A percentile compares a stretch with the other conserved stretches of the same genome.
These are phyloP conservation scores for Acanthosoma haemorrhoidale DNA, from an alignment of 2,888 invertebrate genomes.

Conservation along the genomic window DNA sequence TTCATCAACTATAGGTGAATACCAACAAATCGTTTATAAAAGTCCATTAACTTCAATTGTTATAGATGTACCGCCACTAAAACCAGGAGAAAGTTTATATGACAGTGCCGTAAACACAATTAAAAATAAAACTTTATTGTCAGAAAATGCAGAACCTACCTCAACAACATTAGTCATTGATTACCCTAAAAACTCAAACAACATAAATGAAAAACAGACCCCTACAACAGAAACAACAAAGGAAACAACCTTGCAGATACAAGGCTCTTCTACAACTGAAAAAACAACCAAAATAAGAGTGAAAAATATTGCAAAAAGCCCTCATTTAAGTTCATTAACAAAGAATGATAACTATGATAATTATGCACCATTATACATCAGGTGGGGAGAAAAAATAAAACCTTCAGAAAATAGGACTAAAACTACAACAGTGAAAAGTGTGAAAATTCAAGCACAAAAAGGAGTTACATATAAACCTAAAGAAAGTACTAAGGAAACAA, in stretches of 20 bases:
- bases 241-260: constrained; percentile 32
- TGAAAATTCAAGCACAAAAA: not conserved
- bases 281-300: constrained; percentile 14
- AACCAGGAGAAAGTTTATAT: constrained; percentile 11
- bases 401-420: constrained; percentile 2
- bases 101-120: constrained; percentile 17
- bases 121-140: not conserved
- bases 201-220: not conserved
- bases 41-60: constrained; percentile 4
- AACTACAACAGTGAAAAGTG: constrained; percentile 35
- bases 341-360: constrained; percentile 23
- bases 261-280: not conserved
- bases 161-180: constrained; percentile 14
- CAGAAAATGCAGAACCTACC: constrained; percentile 26
- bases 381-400: constrained; percentile 36
- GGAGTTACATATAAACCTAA: not conserved
- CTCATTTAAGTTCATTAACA: not conserved
- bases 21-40: not conserved
- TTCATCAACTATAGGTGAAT: not conserved
- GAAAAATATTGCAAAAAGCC: constrained; percentile 2
- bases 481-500: not conserved
- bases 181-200: not conserved
- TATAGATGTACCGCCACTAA: constrained; percentile 7
- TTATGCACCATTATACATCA: constrained; percentile 32
- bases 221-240: not conserved